phyloP scores from a whole-genome alignment of 1,140 invertebrate genomes.

The Scylla paramamosain region DNA sequence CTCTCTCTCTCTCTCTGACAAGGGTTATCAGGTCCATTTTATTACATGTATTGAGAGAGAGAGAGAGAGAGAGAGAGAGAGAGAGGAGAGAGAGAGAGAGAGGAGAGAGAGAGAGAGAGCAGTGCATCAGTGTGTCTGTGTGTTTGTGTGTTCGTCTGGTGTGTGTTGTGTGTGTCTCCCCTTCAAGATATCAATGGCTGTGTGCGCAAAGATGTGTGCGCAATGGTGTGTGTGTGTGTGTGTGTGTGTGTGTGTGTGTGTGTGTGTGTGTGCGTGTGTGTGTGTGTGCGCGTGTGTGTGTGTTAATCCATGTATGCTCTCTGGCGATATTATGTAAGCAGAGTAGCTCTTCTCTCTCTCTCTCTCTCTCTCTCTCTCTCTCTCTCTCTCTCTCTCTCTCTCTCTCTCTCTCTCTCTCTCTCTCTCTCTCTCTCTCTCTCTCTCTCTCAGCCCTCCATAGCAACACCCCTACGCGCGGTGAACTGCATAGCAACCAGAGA shows the following conservation, averaged over 20 bases:
- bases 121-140: slow-evolving; percentile 7
- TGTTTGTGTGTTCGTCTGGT: slow-evolving; percentile 7
- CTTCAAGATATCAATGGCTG: slow-evolving; percentile 8
- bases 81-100: slow-evolving; percentile 30
- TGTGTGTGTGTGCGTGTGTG: background rate
- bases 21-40: background rate
- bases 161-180: background rate
- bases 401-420: slow-evolving; percentile 38
- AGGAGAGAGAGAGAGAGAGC: background rate
- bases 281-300: background rate
- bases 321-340: slow-evolving; percentile 11
- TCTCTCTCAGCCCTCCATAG: background rate
- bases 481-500: background rate
- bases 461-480: background rate
- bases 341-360: background rate
- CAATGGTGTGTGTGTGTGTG: background rate
- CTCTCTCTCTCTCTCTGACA: slow-evolving; percentile 1
- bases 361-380: slow-evolving; percentile 25
- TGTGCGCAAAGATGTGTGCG: background rate
- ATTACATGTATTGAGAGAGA: background rate
- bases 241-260: background rate
- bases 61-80: slow-evolving; percentile 22
- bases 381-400: slow-evolving; percentile 34
- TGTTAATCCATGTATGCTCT: background rate
- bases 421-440: slow-evolving; percentile 18